phyloP scores from a whole-genome alignment of 37 sponge, comb jelly and placozoan species.

The Crambe crambe region DNA sequence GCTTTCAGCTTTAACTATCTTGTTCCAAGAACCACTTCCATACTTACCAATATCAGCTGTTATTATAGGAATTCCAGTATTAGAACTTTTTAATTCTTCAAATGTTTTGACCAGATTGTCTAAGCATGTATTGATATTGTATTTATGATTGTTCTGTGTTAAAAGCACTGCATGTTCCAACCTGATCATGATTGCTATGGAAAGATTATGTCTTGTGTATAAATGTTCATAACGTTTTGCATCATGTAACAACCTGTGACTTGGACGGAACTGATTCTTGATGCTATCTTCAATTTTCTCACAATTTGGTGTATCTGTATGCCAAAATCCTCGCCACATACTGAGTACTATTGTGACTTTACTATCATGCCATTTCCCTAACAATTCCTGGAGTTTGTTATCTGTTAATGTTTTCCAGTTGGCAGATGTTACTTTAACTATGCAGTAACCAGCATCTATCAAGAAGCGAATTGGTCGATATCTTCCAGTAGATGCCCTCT shows the following conservation, averaged over 20 bases:
- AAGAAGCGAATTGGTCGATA: too few species aligned
- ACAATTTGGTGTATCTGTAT: not conserved
- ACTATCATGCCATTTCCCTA: not conserved
- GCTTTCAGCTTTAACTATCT: not conserved
- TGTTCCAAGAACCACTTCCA: constrained; percentile 11
- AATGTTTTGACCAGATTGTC: not conserved
- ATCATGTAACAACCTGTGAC: not conserved
- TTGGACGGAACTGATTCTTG: not conserved
- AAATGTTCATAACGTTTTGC: not conserved
- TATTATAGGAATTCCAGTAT: not conserved
- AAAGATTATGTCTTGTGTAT: not conserved
- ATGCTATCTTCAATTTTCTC: not conserved
- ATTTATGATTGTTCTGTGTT: not conserved
- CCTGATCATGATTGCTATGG: constrained; percentile 17
- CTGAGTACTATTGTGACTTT: not conserved
- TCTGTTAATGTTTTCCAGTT: not conserved
- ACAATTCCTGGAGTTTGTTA: not conserved
- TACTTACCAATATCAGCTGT: constrained; percentile 17
- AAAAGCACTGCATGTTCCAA: constrained; percentile 5
- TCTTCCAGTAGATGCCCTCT: too few species aligned
- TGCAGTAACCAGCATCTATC: too few species aligned
- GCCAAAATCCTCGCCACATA: not conserved
- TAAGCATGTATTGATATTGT: not conserved
- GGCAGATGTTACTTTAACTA: not conserved
- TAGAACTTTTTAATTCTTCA: not conserved